phyloP scores from a whole-genome alignment of 1,140 invertebrate genomes.

The Hestina assimilis region DNA sequence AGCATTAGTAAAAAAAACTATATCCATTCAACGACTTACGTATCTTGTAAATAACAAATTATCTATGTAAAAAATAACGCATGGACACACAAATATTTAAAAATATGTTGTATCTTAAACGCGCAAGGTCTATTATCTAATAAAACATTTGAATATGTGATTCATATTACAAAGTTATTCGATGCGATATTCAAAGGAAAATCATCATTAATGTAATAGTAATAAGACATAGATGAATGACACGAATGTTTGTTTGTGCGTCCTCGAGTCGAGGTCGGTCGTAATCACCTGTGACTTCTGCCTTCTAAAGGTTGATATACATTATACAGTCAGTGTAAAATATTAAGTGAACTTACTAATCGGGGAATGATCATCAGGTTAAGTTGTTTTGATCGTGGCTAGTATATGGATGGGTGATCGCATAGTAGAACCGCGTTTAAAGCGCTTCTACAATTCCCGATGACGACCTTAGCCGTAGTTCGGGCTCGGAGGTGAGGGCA shows the following conservation, averaged over 20 bases:
- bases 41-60: slow-evolving; percentile 3
- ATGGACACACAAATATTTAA: not conserved
- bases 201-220: not conserved
- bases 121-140: not conserved
- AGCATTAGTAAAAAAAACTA: not conserved
- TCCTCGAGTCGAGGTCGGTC: slow-evolving; percentile 19
- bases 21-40: not conserved
- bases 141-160: slow-evolving; percentile 7
- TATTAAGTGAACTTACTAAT: no score
- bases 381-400: no score
- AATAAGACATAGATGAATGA: slow-evolving; percentile 2
- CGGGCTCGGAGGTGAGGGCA: no score
- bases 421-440: no score
- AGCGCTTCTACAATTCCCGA: no score
- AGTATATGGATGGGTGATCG: no score
- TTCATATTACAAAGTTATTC: not conserved
- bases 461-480: no score
- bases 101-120: not conserved
- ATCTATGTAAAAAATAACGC: not conserved
- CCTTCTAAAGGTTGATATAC: slow-evolving; percentile 13
- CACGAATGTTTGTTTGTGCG: slow-evolving; percentile 11
- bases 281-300: slow-evolving; percentile 25
- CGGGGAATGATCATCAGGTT: no score
- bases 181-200: not conserved
- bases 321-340: not conserved